A percentile compares a stretch with the other conserved stretches of the same genome.
Evolutionary conservation across 2,113 vertebrate genomes (phyloP).

Genomic region (Chamaea fasciata): DNA sequence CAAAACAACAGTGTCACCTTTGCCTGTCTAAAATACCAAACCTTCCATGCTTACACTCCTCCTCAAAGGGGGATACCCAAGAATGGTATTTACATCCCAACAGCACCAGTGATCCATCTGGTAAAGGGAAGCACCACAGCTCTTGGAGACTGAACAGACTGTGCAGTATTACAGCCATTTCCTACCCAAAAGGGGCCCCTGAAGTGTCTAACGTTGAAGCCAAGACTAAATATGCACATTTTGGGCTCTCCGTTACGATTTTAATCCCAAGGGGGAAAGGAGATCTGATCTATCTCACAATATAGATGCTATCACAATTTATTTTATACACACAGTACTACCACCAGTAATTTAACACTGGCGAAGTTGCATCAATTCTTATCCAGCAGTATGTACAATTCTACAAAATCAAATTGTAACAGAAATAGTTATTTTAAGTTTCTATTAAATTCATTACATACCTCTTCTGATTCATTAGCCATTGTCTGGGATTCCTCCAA

Average conservation of each 20-base stretch:
- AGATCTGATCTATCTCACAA: background rate
- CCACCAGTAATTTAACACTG: background rate
- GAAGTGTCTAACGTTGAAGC: background rate
- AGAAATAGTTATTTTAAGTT: background rate
- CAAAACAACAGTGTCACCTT: background rate
- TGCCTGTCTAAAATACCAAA: background rate
- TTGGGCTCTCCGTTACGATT: background rate
- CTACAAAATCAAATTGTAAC: background rate
- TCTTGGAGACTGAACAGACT: background rate
- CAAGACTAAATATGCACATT: background rate
- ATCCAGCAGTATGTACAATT: background rate
- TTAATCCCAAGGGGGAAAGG: background rate
- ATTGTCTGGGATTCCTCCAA: conserved; percentile 69
- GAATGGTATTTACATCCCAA: background rate
- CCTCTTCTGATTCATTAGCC: conserved; percentile 82
- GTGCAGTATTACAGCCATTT: background rate
- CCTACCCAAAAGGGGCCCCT: background rate
- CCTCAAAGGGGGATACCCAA: background rate
- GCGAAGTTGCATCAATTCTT: background rate
- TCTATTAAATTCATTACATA: conserved; percentile 45
- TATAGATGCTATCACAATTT: background rate
- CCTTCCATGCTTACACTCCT: fast-evolving
- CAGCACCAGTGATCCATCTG: background rate
- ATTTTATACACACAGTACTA: background rate
- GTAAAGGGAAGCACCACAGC: background rate